Conservation (phyloP, 2,113 vertebrate species). For the Cynoglossus semilaevis region DNA sequence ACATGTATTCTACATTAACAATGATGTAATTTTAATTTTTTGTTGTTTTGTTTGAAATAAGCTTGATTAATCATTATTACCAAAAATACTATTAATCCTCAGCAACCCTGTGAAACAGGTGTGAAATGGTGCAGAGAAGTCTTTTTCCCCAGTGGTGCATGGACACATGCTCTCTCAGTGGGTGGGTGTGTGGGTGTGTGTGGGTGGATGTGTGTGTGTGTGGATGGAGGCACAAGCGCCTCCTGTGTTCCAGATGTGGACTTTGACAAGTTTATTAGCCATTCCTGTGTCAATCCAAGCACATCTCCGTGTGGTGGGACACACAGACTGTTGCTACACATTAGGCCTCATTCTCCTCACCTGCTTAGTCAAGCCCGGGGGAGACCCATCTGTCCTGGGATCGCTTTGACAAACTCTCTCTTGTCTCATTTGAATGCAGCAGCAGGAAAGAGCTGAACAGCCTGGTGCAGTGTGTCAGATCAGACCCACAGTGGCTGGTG, state of each 20-base stretch:
- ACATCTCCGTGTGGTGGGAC: slow-evolving; percentile 38
- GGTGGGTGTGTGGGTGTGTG: slow-evolving; percentile 2
- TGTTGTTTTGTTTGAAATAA: too few relatives aligned
- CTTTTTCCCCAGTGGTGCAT: slow-evolving; percentile 27
- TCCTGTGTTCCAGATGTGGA: slow-evolving; percentile 65
- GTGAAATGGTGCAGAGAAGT: neutral
- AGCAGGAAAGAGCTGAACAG: too few relatives aligned
- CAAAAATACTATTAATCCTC: too few relatives aligned
- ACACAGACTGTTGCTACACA: slow-evolving; percentile 60
- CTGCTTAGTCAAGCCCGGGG: slow-evolving; percentile 71
- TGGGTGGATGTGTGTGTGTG: slow-evolving; percentile 14
- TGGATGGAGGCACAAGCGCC: slow-evolving; percentile 26
- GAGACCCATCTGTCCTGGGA: slow-evolving; percentile 66
- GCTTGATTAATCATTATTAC: too few relatives aligned
- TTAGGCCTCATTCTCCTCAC: slow-evolving; percentile 63
- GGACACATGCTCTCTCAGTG: slow-evolving; percentile 51
- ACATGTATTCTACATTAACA: too few relatives aligned
- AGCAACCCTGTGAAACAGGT: too few relatives aligned
- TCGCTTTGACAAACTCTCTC: slow-evolving; percentile 31
- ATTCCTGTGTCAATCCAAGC: slow-evolving; percentile 63
- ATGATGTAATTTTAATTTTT: too few relatives aligned
- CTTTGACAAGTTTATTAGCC: slow-evolving; percentile 69
- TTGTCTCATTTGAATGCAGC: neutral
- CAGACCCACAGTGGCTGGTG: too few relatives aligned
- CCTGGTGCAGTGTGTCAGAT: too few relatives aligned